Evolutionary conservation across 2,113 vertebrate genomes (phyloP), one percentile per base, ranked within the genome.

Genomic region (Vidua chalybeata): DNA sequence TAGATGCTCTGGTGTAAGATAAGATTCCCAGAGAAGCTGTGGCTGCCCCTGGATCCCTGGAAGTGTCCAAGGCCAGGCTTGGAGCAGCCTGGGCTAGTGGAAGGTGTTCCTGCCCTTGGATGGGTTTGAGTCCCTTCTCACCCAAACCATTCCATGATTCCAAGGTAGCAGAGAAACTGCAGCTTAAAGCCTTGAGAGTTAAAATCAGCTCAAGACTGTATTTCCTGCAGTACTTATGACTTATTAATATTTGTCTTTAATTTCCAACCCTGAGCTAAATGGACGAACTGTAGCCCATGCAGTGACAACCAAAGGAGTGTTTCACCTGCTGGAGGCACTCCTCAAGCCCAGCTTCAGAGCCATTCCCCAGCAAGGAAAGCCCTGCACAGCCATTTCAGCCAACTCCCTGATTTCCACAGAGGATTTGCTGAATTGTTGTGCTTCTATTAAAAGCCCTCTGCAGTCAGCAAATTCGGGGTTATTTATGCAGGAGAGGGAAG

Each of bases 241-340:
- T 69, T 78, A 39, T 39, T 46, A n/a, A 13, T 39, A 45, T 54
- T 39, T 28, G 13, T 6, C 13, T 58, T 21, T 24, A 43, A 16
- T 43, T 86, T 84, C 63, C 43, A 58, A 1, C 15, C 24, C 30
- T 37, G 27, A 61, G 26, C 23, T 27, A 7, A 54, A 11, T 1
- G 6, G 68, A 8, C 27, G 26, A 7, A 41, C 41, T 0, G 9
- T 41, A 45, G 69, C 46, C 64, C 6, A 0, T 46, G 43, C n/a
- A 35, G 6, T 48, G 66, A 22, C 22, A 27, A 1, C 22, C 7
- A 10, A 16, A 69, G 28, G 24, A 72, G 27, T 8, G 22, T 69
- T 72, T 33, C 41, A 39, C 31, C 27, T 91, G 61, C 64, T 66
- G 7, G 56, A 52, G 51, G 33, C 30, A 11, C 28, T 49, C 27